Evolutionary conservation across 2,888 invertebrate species (phyloP), one percentile per base, ranked within the genome.

Genomic region (Elmis aenea): DNA sequence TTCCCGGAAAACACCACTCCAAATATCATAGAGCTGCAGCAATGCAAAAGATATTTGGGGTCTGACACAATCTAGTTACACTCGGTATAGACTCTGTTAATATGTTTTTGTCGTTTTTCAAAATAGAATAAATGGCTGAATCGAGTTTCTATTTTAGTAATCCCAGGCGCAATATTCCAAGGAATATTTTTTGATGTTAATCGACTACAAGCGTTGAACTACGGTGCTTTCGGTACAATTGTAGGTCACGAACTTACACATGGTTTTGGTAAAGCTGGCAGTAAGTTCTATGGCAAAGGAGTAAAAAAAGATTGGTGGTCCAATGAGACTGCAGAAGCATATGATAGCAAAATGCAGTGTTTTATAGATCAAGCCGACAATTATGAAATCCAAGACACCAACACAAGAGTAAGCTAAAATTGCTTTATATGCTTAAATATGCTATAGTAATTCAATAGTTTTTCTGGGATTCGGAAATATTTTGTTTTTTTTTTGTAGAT

Each of bases 401-500:
- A 31, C 13, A 21, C 26, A 10, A 31, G 12, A 16, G 37, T 39
- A 18, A 11, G 9, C n/a, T n/a, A n/a, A n/a, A n/a, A n/a, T n/a
- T n/a, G n/a, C n/a, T n/a, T n/a, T n/a, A n/a, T n/a, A n/a, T n/a
- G n/a, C n/a, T n/a, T n/a, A n/a, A n/a, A n/a, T n/a, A n/a, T n/a
- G n/a, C n/a, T n/a, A n/a, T n/a, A n/a, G n/a, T n/a, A n/a, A n/a
- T n/a, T n/a, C n/a, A n/a, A n/a, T n/a, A n/a, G n/a, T n/a, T n/a
- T n/a, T n/a, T n/a, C n/a, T n/a, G n/a, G n/a, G n/a, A n/a, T n/a
- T n/a, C n/a, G n/a, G n/a, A n/a, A n/a, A n/a, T n/a, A n/a, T n/a
- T n/a, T n/a, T n/a, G n/a, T n/a, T n/a, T n/a, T 33, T 27, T 36
- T 41, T 10, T 58, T 63, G 2, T 58, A 88, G 88, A 61, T 91